Evolutionary conservation across 2,888 invertebrate genomes (phyloP), one percentile per base, ranked within the genome.

Genomic region (Ecliptopera silaceata): DNA sequence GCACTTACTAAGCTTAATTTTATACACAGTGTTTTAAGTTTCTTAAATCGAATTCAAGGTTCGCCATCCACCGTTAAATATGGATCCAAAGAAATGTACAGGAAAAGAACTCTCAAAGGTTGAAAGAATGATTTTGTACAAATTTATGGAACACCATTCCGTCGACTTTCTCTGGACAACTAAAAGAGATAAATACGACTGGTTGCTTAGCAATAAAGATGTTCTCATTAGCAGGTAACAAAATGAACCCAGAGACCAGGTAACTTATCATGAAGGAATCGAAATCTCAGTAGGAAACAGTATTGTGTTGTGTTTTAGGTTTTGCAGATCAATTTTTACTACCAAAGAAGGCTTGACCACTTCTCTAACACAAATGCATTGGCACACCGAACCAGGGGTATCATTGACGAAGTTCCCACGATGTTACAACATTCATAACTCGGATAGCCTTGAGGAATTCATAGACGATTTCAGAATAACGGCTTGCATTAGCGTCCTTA

Each of bases 121-220:
- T 47, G 95, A 96, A 77, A 90, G 93, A 59, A 93, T 93, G 77
- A 93, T 95, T 47, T 92, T 96, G 74, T 95, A 95, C 3, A 93
- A 96, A 68, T 95, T 97, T 81, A 92, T 97, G 74, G 94, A 95
- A 69, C 95, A 95, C 71, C 94, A 95, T 69, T 94, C 95, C 0
- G 96, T 97, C 1, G 96, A 97, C 73, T 96, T 98, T 70, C 93
- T 98, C 31, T 98, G 98, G 97, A 97, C 97, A 43, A 95, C 96
- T 53, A 95, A 96, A 64, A 94, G 96, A 57, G 97, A 97, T 66
- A 95, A 95, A 83, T 94, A 94, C 63, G 96, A 96, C 70, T 95
- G 95, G 93, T 93, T 92, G 63, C 83, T 92, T 18, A 91, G 90
- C 68, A 92, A 91, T 73, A 91, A 88, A 70, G 92, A 92, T 26